Evolutionary conservation across 2,888 invertebrate genomes (phyloP), one percentile per base, ranked within the genome.

Genomic region (Synanthedon vespiformis): DNA sequence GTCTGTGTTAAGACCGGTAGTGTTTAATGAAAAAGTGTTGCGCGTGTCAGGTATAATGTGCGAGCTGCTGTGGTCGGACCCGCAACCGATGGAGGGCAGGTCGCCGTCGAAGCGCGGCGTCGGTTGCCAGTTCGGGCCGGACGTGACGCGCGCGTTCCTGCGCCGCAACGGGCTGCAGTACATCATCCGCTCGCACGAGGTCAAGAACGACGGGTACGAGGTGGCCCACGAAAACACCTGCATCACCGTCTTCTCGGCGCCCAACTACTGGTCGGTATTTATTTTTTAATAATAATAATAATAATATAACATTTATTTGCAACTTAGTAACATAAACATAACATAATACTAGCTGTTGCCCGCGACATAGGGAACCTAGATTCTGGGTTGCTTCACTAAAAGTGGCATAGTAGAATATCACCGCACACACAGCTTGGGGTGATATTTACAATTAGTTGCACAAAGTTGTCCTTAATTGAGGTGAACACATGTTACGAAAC

Each of bases 161-260:
- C 88, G 91, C 55, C 79, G 89, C 40, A 99, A 99, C 83, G 92
- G 93, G 27, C 89, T 99, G 53, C 95, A 97, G 67, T 99, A 99
- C 78, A 87, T 99, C 62, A 94, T 99, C 54, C 90, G 99, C 55
- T 97, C 97, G 80, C 99, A 99, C 77, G 99, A 99, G 79, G 98
- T 99, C 51, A 99, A 99, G 85, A 93, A 94, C 64, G 94, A 95
- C 54, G 99, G 99, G 0, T 99, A 98, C 73, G 99, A 99, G 82
- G 88, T 96, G 49, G 94, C 95, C 34, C 99, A 99, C 74, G 92
- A 95, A 70, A 97, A 96, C 41, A 95, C 95, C 74, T 99, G 99
- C 77, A 96, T 99, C 72, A 99, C 99, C 11, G 98, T 99, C 50
- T 99, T 99, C 89, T 98, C 98, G 1, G 99, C 99, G 63, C 99